Evolutionary conservation across 2,888 invertebrate species (phyloP), one percentile per base, ranked within the genome.

Genomic region (Lycia hirtaria): DNA sequence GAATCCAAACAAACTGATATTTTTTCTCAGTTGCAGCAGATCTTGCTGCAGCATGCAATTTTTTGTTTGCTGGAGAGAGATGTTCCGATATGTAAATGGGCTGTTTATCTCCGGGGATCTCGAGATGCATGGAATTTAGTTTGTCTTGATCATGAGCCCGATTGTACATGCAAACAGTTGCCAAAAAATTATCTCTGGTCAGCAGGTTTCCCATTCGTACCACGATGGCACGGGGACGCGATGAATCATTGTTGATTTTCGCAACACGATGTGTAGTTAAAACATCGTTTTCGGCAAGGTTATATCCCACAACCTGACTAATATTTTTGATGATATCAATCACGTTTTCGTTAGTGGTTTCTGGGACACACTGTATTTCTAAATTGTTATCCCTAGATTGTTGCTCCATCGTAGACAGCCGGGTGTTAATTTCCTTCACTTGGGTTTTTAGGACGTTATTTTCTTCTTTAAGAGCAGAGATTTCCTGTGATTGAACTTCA

Each of bases 1-100:
- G 20, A 6, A 20, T 38, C 38, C 38, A 38, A 7, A 38, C 38
- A 38, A 38, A 38, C 38, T 38, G 38, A n/a, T 38, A 38, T 38
- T 38, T 38, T n/a, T 38, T 38, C n/a, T 38, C 38, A 7, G n/a
- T 5, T 20, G 20, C 38, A 3, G 38, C 38, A 5, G 38, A 20
- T 20, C 38, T 38, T 10, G 38, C 12, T 9, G 20, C 20, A 4
- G 38, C 38, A 20, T 38, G 38, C 5, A 38, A 9, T 9, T 38
- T 10, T 12, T 38, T 38, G n/a, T 38, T 38, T 10, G 38, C 20
- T 5, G 20, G 20, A 4, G 20, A 38, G 3, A 38, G 38, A 38
- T 38, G 38, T 3, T 38, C 38, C 10, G 38, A 19, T 3, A 38
- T 12, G 20, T 3, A 38, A 20, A 38, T n/a, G 5, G 38, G 20